Percentiles rank a stretch among this genome's conserved stretches.
phyloP scores from a whole-genome alignment of 2,113 vertebrate species.

The Corydoras maculifer region DNA sequence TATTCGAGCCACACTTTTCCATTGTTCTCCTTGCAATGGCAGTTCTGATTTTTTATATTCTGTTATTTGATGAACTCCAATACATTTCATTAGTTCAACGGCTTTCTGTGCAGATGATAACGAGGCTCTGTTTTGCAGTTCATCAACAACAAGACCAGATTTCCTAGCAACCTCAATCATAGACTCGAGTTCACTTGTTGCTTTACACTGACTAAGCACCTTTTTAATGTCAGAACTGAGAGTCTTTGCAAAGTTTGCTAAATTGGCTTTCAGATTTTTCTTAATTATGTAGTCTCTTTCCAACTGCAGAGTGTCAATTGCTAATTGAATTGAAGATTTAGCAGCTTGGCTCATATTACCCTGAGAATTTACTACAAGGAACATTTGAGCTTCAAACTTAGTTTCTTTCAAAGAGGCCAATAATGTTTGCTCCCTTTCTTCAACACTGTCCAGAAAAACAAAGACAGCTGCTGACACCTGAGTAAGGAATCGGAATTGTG shows the following conservation, averaged over 20 bases:
- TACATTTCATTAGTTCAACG: conserved; percentile 19
- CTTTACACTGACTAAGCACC: fast-evolving
- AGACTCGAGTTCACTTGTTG: not conserved
- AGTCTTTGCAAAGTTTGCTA: conserved; percentile 31
- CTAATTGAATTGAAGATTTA: conserved; percentile 13
- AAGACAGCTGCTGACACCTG: conserved; percentile 62
- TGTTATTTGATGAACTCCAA: conserved; percentile 8
- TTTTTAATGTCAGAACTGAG: conserved; percentile 26
- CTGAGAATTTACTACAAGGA: conserved; percentile 43
- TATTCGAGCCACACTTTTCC: conserved; percentile 45
- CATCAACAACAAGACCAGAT: conserved; percentile 46
- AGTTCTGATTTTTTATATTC: conserved; percentile 44
- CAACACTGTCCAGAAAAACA: conserved; percentile 58
- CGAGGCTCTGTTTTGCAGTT: conserved; percentile 21
- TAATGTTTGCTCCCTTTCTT: conserved; percentile 36
- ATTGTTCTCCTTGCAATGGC: conserved; percentile 45
- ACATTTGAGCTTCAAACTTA: conserved; percentile 24
- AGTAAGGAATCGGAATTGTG: conserved; percentile 60
- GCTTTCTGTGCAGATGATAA: conserved; percentile 17
- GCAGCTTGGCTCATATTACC: not conserved
- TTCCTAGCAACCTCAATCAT: conserved; percentile 36
- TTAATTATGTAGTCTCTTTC: conserved; percentile 22
- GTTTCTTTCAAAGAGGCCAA: conserved; percentile 43
- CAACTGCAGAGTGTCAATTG: conserved; percentile 23
- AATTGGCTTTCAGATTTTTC: conserved; percentile 10